phyloP scores from a whole-genome alignment of 92 coral and sea anemone species.

The Muricea muricata region DNA sequence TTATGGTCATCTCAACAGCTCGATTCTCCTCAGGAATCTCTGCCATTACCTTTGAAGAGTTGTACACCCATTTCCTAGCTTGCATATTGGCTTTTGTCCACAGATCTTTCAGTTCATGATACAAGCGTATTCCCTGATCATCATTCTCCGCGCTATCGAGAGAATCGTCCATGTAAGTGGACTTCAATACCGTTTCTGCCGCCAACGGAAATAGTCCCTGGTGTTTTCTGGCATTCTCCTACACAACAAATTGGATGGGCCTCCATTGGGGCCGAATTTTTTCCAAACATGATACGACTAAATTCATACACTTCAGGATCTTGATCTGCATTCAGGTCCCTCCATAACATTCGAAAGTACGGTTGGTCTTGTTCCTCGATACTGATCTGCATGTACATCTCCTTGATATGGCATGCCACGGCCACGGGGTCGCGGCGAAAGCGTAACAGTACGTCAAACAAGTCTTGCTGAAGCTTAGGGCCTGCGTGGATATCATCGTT shows the following conservation, averaged over 20 bases:
- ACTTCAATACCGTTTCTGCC: constrained; percentile 63
- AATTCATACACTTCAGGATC: constrained; percentile 60
- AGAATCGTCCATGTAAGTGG: constrained; percentile 67
- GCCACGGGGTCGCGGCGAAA: constrained; percentile 60
- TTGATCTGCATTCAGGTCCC: constrained; percentile 33
- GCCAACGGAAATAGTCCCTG: constrained; percentile 37
- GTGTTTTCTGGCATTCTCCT: constrained; percentile 61
- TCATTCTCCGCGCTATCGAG: constrained; percentile 54
- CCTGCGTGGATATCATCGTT: constrained; percentile 66
- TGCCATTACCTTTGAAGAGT: constrained; percentile 46
- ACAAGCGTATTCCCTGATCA: constrained; percentile 48
- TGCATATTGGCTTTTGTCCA: constrained; percentile 60
- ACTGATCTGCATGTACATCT: constrained; percentile 62
- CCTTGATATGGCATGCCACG: constrained; percentile 56
- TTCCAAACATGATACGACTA: constrained; percentile 51
- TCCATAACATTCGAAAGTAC: constrained; percentile 54
- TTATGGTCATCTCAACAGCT: constrained; percentile 58
- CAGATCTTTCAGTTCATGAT: constrained; percentile 32
- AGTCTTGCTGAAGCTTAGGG: constrained; percentile 59
- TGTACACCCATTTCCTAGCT: constrained; percentile 63
- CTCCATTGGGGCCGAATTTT: constrained; percentile 57
- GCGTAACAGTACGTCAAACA: constrained; percentile 60
- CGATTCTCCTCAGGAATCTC: constrained; percentile 54
- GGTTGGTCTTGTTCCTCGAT: constrained; percentile 45
- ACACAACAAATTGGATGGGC: constrained; percentile 60